A percentile compares a stretch with the other conserved stretches of the same genome.
Evolutionary conservation across 2,888 invertebrate genomes (phyloP).

Genomic region (Parapristionchus giblindavisi): DNA sequence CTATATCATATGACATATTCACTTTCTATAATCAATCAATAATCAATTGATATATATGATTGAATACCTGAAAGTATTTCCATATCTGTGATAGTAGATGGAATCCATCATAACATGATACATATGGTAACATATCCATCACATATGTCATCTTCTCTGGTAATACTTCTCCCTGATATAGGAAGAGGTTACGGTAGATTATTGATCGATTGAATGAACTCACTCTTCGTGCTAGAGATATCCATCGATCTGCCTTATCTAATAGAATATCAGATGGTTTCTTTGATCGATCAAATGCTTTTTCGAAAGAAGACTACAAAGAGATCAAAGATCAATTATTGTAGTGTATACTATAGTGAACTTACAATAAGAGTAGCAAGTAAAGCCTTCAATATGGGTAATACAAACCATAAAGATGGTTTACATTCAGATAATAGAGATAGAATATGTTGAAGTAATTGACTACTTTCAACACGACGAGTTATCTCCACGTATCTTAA

Average conservation of each 20-base stretch:
- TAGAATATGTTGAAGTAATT: conserved; percentile 43
- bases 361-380: conserved; percentile 45
- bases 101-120: conserved; percentile 32
- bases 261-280: conserved; percentile 19
- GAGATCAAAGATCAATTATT: neutral
- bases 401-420: conserved; percentile 45
- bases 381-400: conserved; percentile 52
- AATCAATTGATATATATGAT: neutral
- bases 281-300: conserved; percentile 33
- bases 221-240: conserved; percentile 21
- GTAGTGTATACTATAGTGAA: neutral
- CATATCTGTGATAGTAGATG: conserved; percentile 16
- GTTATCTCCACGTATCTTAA: conserved; percentile 30
- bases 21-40: too few relatives aligned
- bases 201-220: neutral
- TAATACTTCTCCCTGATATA: conserved; percentile 21
- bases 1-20: conserved; percentile 8
- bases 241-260: conserved; percentile 24
- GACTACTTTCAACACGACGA: conserved; percentile 4
- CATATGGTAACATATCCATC: conserved; percentile 35
- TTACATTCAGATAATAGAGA: conserved; percentile 44
- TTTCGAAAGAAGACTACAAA: conserved; percentile 27
- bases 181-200: neutral
- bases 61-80: conserved; percentile 34
- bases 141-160: neutral